These are phyloP conservation scores for Caerostris darwini DNA, from an alignment of 1,140 invertebrate genomes.

Conservation along the genomic window DNA sequence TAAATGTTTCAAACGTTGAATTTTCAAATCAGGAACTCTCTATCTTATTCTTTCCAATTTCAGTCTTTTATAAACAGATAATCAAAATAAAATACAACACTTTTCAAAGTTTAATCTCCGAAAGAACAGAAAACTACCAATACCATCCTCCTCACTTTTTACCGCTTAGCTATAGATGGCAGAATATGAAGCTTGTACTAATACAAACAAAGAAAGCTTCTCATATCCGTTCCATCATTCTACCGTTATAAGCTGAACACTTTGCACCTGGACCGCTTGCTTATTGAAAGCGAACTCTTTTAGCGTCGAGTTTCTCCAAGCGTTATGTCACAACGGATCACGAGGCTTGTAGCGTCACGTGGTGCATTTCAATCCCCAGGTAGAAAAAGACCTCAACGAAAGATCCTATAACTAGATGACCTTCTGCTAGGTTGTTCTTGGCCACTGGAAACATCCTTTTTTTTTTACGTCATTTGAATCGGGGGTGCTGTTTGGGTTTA, in stretches of 20 bases:
- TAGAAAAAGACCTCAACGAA: not conserved
- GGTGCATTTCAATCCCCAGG: slow-evolving; percentile 13
- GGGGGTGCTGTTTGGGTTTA: not conserved
- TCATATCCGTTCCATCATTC: not conserved
- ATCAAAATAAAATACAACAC: not conserved
- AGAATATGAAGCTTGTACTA: not conserved
- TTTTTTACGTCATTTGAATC: not conserved
- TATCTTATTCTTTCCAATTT: not conserved
- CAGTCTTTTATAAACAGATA: not conserved
- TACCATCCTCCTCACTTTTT: not conserved
- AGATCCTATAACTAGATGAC: slow-evolving; percentile 22
- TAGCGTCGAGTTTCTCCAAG: not conserved
- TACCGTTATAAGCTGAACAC: not conserved
- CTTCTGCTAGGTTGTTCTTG: slow-evolving; percentile 23
- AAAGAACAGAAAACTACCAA: not conserved
- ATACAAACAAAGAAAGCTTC: not conserved
- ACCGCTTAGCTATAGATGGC: not conserved
- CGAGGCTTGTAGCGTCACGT: slow-evolving; percentile 38
- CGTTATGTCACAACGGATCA: slow-evolving; percentile 26
- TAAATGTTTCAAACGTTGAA: not conserved
- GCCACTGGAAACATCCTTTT: not conserved
- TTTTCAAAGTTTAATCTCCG: not conserved
- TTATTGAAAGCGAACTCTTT: not conserved
- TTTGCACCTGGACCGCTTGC: not conserved
- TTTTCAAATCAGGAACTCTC: not conserved